These are phyloP conservation scores for Thalassoma bifasciatum DNA, from an alignment of 2,113 vertebrate species.

Conservation along the genomic window DNA sequence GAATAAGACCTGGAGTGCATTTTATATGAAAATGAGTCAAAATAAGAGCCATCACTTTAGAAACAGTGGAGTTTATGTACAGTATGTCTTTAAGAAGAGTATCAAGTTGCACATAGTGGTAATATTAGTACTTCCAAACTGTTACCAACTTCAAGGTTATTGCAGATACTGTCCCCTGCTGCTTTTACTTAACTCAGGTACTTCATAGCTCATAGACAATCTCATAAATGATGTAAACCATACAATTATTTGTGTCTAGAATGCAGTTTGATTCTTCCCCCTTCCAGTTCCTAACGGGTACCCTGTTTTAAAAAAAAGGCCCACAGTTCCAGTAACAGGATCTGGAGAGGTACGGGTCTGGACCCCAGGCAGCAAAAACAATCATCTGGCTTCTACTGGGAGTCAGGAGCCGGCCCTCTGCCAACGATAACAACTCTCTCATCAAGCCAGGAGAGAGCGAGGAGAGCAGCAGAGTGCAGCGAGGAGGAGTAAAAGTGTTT, in stretches of 20 bases:
- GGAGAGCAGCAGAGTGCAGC: slow-evolving; percentile 45
- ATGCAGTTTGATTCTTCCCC: slow-evolving; percentile 16
- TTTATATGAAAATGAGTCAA: background rate
- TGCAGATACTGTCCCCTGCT: background rate
- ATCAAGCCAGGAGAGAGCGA: slow-evolving; percentile 46
- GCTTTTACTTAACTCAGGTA: background rate
- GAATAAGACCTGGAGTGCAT: background rate
- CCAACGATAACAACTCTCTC: slow-evolving; percentile 84
- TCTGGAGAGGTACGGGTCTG: slow-evolving; percentile 71
- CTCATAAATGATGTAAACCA: background rate
- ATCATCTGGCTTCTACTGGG: slow-evolving; percentile 79
- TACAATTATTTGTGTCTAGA: slow-evolving; percentile 20
- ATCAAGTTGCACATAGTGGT: background rate
- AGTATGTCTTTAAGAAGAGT: background rate
- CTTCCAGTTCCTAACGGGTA: slow-evolving; percentile 46
- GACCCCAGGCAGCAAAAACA: slow-evolving; percentile 81
- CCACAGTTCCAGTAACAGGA: slow-evolving; percentile 73
- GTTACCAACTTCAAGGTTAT: background rate
- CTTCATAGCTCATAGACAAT: background rate
- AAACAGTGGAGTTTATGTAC: no score
- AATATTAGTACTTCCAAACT: background rate
- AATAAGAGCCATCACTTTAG: background rate
- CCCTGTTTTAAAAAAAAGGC: slow-evolving; percentile 50
- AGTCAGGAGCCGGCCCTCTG: slow-evolving; percentile 70
- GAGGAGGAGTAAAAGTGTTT: slow-evolving; percentile 72